These are phyloP conservation scores for Metopolophium dirhodum DNA, from an alignment of 1,140 invertebrate species.

Conservation along the genomic window DNA sequence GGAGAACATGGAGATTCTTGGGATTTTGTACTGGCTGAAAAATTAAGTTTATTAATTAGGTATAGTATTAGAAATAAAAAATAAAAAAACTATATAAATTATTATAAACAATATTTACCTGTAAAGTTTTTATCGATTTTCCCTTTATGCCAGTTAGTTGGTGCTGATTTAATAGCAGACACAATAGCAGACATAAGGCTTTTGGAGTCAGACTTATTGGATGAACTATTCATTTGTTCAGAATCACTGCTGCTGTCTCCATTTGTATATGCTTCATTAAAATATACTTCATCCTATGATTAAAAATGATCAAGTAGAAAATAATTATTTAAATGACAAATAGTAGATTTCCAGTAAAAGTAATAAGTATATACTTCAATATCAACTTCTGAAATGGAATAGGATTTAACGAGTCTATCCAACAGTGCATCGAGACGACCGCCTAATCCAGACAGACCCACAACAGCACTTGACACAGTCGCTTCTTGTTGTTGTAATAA, in stretches of 20 bases:
- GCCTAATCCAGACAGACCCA: conserved; percentile 74
- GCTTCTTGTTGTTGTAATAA: conserved; percentile 74
- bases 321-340: background rate
- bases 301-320: background rate
- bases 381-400: conserved; percentile 77
- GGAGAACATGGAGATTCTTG: conserved; percentile 30
- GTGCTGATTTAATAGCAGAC: conserved; percentile 49
- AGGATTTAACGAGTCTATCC: conserved; percentile 69
- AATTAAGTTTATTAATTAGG: background rate
- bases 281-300: conserved; percentile 47
- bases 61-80: background rate
- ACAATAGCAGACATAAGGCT: conserved; percentile 48
- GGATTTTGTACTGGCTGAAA: conserved; percentile 12
- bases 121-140: conserved; percentile 25
- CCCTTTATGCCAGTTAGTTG: conserved; percentile 35
- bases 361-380: conserved; percentile 68
- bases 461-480: conserved; percentile 73
- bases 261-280: conserved; percentile 50
- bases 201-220: conserved; percentile 47
- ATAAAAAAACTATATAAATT: background rate
- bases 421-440: conserved; percentile 72
- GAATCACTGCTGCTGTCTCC: conserved; percentile 51
- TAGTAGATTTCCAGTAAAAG: background rate
- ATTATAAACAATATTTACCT: background rate
- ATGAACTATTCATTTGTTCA: conserved; percentile 26